Evolutionary conservation across 2,888 invertebrate species (phyloP), one percentile per base, ranked within the genome.

Genomic region (Abscondita cerata): DNA sequence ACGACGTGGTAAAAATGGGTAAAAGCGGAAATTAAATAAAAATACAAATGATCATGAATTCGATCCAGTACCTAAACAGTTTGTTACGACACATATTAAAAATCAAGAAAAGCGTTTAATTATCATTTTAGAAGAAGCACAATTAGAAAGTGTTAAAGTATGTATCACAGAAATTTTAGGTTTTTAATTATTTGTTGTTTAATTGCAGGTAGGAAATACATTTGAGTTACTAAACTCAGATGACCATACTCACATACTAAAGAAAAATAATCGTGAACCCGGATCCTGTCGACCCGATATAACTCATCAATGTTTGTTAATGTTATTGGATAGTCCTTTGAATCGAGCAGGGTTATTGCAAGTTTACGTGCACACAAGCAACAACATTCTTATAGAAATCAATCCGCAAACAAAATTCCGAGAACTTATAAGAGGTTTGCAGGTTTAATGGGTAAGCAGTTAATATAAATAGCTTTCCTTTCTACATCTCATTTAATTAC

Each of bases 361-460:
- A 86, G 95, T 98, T 1, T 96, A 95, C 75, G 85, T 96, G 56
- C 93, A 92, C 73, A 96, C 96, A 3, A 92, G 90, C 74, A 93
- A 92, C 75, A 96, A 96, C 85, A 93, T 96, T 36, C 83, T 97
- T 0, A 96, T 97, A 72, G 96, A 96, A 88, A 88, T 98, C 25
- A 96, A 96, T 80, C 98, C 98, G 36, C 97, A 97, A 80, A 98
- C 97, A 87, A 98, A 75, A 96, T 98, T 81, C 98, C 98, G 0
- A 85, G 98, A 67, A 98, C 98, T 1, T 98, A 96, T 77, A 97
- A 97, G 78, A 86, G 98, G 78, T 98, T 98, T 84, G 95, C 96
- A 70, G 97, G 97, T 9, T 82, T 98, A 44, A 98, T 98, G 91
- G 95, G 95, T 95, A 83, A 77, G 73, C 66, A 31, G 53, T n/a